Evolutionary conservation across 2,113 vertebrate genomes (phyloP), one percentile per base, ranked within the genome.

Genomic region (Brienomyrus longianalis): DNA sequence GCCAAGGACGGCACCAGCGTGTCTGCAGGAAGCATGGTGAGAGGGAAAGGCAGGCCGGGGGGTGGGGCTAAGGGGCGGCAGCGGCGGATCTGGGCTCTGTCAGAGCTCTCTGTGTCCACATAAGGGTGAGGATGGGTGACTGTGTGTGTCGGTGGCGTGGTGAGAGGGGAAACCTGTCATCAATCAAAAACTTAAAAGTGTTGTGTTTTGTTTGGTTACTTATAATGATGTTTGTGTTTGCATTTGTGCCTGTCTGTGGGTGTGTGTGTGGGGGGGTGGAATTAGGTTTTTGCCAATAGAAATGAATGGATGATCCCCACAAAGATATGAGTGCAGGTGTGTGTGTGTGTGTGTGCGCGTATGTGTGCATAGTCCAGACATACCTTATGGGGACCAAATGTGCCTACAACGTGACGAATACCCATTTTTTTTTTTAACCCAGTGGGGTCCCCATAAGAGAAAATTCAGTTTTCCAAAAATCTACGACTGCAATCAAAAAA

Each of bases 1-100:
- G 43, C 19, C 56, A 77, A 54, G 56, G 21, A 13, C 35, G 2
- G 86, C 5, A 6, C 8, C 52, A 5, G 17, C 4, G 94, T 91
- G 92, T 66, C 92, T 94, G 93, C 92, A 89, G 91, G 90, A 89
- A 92, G 89, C 83, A 90, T 84, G 90, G 89, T 91, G 83, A 56
- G 5, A 51, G 88, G 90, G 1, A 47, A 89, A 52, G 70, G 21
- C 21, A 77, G 59, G 51, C 35, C 10, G 21, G 89, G 8, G 39
- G 27, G 74, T 45, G 90, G 86, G 83, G 35, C 19, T 48, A 86
- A 54, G 56, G 21, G 52, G 31, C 31, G 31, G 31, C 31, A 31
- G 85, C 11, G 39, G 48, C 1, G 27, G 31, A 51, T 52, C 51
- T 86, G 51, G 54, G 86, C 3, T 51, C 74, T 45, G 19, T 39